phyloP scores from a whole-genome alignment of 2,797 vertebrate genomes.

The Sebastes vulpes region DNA sequence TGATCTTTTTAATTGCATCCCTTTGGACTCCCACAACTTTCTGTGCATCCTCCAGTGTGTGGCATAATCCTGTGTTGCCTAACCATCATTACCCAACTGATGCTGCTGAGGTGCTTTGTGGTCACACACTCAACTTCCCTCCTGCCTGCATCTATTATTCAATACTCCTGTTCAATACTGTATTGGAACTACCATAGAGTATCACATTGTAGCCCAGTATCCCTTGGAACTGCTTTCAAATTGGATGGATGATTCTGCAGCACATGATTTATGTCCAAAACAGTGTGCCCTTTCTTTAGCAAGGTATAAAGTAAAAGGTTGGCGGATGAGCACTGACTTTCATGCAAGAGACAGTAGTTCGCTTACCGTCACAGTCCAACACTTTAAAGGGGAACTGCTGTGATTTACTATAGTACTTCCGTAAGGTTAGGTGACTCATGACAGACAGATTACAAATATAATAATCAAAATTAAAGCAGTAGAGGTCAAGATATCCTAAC shows the following conservation, averaged over 20 bases:
- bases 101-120: constrained; percentile 20
- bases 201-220: constrained; percentile 1
- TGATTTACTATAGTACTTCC: background rate
- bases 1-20: constrained; percentile 82
- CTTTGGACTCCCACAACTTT: constrained; percentile 65
- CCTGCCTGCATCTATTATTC: constrained; percentile 44
- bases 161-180: constrained; percentile 24
- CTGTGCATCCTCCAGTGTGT: constrained; percentile 50
- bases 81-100: constrained; percentile 34
- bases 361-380: background rate
- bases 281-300: background rate
- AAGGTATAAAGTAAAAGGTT: background rate
- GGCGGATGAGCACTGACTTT: background rate
- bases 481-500: background rate
- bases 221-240: constrained; percentile 1
- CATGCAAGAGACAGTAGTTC: background rate
- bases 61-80: constrained; percentile 39
- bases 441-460: background rate
- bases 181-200: background rate
- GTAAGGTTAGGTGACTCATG: background rate
- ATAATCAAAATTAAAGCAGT: background rate
- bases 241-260: background rate
- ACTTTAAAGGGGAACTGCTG: background rate
- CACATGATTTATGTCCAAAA: background rate
- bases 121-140: constrained; percentile 31